A percentile compares a stretch with the other conserved stretches of the same genome.
Evolutionary conservation across 2,888 invertebrate species (phyloP).

Genomic region (Hanleya hanleyi): DNA sequence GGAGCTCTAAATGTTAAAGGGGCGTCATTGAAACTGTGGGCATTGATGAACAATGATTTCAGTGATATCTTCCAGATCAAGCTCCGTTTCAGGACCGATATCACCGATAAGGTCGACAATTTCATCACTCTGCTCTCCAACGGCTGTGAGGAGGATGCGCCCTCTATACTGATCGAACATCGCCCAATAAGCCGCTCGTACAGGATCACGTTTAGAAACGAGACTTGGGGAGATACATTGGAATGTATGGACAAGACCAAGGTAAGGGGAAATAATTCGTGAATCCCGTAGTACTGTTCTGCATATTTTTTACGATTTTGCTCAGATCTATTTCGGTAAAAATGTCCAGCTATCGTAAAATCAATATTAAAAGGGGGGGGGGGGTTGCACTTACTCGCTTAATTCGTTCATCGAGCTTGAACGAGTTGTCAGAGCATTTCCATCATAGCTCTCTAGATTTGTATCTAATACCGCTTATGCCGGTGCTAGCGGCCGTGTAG

Average conservation of each 20-base stretch:
- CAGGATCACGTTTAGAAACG: background rate
- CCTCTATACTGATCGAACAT: background rate
- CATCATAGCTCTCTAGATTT: no score
- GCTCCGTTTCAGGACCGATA: background rate
- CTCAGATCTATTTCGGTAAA: no score
- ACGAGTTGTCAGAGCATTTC: no score
- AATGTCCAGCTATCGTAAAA: no score
- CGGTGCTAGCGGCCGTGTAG: no score
- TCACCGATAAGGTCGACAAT: background rate
- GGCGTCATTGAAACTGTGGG: background rate
- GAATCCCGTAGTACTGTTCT: no score
- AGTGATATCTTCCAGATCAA: background rate
- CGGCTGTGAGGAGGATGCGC: background rate
- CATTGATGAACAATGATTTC: background rate
- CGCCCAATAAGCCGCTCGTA: background rate
- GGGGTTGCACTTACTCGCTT: no score
- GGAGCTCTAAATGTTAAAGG: background rate
- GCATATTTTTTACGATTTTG: no score
- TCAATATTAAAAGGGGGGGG: no score
- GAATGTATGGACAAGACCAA: background rate
- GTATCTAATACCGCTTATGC: no score
- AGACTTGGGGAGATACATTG: background rate
- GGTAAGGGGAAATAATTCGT: no score
- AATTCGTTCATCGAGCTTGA: no score
- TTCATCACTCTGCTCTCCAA: background rate